These are phyloP conservation scores for Palloptera scutellata DNA, from an alignment of 2,888 invertebrate species.

Conservation along the genomic window DNA sequence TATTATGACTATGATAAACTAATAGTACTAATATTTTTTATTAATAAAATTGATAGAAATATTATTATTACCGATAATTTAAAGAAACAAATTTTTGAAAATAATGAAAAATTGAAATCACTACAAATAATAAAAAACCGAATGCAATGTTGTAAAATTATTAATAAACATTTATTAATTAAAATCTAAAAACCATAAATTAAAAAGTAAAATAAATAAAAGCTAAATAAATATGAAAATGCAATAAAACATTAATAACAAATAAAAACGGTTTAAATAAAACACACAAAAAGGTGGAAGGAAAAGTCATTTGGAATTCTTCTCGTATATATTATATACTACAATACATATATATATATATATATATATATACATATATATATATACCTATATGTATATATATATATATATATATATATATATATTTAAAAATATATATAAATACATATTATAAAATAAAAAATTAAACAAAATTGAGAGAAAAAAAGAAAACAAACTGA, in stretches of 20 bases:
- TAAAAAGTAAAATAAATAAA: constrained; percentile 17
- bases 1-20: constrained; percentile 44
- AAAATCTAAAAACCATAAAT: constrained; percentile 41
- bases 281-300: constrained; percentile 1
- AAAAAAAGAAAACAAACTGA: constrained; percentile 34
- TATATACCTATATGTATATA: constrained; percentile 19
- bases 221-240: constrained; percentile 36
- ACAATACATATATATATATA: constrained; percentile 15
- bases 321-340: constrained; percentile 32
- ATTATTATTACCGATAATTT: constrained; percentile 36
- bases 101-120: constrained; percentile 24
- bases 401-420: constrained; percentile 34
- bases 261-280: constrained; percentile 27
- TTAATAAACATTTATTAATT: constrained; percentile 37
- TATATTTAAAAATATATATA: constrained; percentile 23
- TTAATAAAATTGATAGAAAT: constrained; percentile 57
- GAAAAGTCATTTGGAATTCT: constrained; percentile 30
- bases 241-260: constrained; percentile 35
- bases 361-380: constrained; percentile 30
- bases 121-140: constrained; percentile 33
- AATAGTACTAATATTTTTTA: constrained; percentile 56
- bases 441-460: constrained; percentile 41
- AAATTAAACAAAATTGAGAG: constrained; percentile 37
- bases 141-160: constrained; percentile 55
- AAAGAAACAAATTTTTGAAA: constrained; percentile 30